A percentile compares a stretch with the other conserved stretches of the same genome.
Evolutionary conservation across 2,888 invertebrate species (phyloP).

Genomic region (Pomacea canaliculata): DNA sequence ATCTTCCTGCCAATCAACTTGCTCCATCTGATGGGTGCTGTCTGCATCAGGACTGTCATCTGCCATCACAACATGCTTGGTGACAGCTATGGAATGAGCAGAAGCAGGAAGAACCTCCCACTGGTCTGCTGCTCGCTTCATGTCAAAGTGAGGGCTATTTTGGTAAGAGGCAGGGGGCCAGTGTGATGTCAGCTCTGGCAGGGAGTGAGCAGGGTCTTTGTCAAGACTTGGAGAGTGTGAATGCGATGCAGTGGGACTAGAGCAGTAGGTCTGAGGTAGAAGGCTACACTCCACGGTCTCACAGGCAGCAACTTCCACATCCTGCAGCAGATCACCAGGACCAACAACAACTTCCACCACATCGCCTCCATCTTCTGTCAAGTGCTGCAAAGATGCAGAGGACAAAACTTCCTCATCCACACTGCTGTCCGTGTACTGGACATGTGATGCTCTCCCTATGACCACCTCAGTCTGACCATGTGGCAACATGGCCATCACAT

Average conservation of each 20-base stretch:
- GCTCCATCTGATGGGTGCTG: not conserved
- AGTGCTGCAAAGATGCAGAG: not conserved
- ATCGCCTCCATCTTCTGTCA: slow-evolving; percentile 4
- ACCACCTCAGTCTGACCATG: not conserved
- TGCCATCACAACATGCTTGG: not conserved
- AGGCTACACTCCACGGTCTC: slow-evolving; percentile 25
- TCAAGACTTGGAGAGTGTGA: not conserved
- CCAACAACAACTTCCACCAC: slow-evolving; percentile 11
- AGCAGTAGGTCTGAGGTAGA: slow-evolving; percentile 21
- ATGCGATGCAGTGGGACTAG: slow-evolving; percentile 1
- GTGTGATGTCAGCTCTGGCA: slow-evolving; percentile 4
- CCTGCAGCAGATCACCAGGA: slow-evolving; percentile 22
- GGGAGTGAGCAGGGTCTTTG: not conserved
- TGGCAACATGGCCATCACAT: not conserved
- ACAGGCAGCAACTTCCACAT: slow-evolving; percentile 22
- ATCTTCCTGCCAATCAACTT: not conserved
- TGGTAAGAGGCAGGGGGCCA: not conserved
- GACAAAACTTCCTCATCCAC: not conserved
- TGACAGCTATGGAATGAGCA: not conserved
- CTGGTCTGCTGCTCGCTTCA: not conserved
- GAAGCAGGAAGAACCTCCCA: not conserved
- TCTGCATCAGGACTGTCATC: not conserved
- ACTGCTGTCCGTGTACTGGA: not conserved
- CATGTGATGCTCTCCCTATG: not conserved
- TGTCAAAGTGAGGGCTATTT: not conserved